Base-by-base conservation (phyloP, 2,888 invertebrate species). In the Stenoptilia bipunctidactyla region DNA sequence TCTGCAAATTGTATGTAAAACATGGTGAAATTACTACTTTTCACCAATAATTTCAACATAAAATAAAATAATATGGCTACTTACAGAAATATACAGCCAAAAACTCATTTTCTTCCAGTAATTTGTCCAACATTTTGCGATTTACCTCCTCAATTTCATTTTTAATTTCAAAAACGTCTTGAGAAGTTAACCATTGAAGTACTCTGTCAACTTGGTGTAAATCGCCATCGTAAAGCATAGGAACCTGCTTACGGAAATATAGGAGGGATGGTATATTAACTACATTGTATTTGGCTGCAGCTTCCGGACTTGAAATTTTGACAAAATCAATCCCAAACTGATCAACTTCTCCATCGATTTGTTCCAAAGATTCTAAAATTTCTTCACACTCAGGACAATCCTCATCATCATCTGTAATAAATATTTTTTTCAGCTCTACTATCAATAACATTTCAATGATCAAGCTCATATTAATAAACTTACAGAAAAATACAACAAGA, bases 71-170 rank as follows among this genome's bases (percentile, higher is more conserved):
- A 25, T 25, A 6, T 25, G 20, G 13, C 1, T 46, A 88, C 93
- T 90, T 86, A 97, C 97, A 98, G 72, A 97, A 97, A 69, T 93
- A 97, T 40, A 98, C 96, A 4, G 96, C 93, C 38, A 98, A 86
- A 63, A 96, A 97, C 79, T 97, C 97, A 57, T 96, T 96, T 67
- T 97, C 97, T 51, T 96, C 94, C 39, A 97, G 76, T 13, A 97
- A 82, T 76, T 97, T 97, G 61, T 97, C 96, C 57, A 97, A 85
- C 95, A 97, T 97, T 79, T 97, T 96, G 47, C 94, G 90, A 72
- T 97, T 97, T 6, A 98, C 97, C 68, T 97, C 97, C 69, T 97
- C 97, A 60, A 97, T 97, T 87, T 96, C 96, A 63, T 96, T 96
- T 84, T 95, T 96, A 40, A 96, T 92, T 76, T 96, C 96, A 76